These are phyloP conservation scores for Tauraco hartlaubi DNA, from an alignment of 2,797 vertebrate species.

Conservation along the genomic window DNA sequence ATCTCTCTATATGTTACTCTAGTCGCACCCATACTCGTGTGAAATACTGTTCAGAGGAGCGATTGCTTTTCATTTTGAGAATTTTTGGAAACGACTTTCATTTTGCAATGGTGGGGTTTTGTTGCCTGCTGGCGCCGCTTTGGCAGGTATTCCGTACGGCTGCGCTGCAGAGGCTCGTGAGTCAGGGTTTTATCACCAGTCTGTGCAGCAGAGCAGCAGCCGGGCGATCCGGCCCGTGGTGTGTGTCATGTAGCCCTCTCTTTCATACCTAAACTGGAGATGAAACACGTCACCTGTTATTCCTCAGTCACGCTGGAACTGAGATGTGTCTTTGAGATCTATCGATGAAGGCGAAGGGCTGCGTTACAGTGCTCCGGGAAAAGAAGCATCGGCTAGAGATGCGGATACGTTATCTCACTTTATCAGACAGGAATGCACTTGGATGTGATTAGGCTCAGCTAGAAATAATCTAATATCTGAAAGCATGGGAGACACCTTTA, in stretches of 20 bases:
- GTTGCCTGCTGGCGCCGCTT: neutral
- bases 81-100: too few relatives aligned
- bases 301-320: neutral
- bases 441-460: neutral
- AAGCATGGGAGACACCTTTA: neutral
- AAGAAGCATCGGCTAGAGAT: neutral
- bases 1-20: neutral
- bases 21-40: neutral
- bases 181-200: neutral
- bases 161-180: neutral
- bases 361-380: neutral
- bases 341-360: neutral
- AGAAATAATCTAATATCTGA: neutral
- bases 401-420: neutral
- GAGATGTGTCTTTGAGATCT: neutral
- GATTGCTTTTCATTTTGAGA: neutral
- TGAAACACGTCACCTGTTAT: neutral
- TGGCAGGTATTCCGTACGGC: neutral
- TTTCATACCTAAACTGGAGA: neutral
- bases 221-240: neutral
- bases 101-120: neutral
- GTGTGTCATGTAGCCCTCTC: neutral
- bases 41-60: neutral
- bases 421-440: neutral
- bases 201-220: neutral